Percentiles rank a stretch among this genome's conserved stretches.
These are phyloP conservation scores for Parotia lawesii DNA, from an alignment of 2,113 vertebrate species.

Conservation along the genomic window DNA sequence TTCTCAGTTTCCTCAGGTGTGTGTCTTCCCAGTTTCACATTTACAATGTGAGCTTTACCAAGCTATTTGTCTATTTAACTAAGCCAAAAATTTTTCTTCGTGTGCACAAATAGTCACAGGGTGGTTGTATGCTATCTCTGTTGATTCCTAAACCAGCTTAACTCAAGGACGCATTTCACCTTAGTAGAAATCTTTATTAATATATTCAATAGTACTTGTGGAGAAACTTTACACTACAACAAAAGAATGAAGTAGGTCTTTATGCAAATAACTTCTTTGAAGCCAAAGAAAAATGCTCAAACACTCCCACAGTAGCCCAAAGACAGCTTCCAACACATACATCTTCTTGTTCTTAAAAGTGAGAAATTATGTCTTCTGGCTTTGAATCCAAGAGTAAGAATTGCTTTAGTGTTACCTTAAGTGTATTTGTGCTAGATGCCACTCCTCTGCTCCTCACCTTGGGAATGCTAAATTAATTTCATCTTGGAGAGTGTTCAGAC, in stretches of 20 bases:
- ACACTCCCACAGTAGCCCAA: not conserved
- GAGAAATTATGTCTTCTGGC: not conserved
- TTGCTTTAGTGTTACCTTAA: slow-evolving; percentile 51
- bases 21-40: not conserved
- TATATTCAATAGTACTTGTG: not conserved
- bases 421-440: slow-evolving; percentile 18
- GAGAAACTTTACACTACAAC: not conserved
- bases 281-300: not conserved
- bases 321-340: not conserved
- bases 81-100: not conserved
- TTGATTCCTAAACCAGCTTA: not conserved
- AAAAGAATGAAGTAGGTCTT: not conserved
- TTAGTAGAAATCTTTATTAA: not conserved
- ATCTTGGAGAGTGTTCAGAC: slow-evolving; percentile 53
- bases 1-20: not conserved
- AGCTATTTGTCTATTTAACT: not conserved
- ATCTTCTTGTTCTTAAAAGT: not conserved
- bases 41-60: not conserved
- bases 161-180: not conserved
- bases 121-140: not conserved
- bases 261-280: not conserved
- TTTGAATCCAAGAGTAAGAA: not conserved
- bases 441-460: slow-evolving; percentile 58
- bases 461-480: slow-evolving; percentile 62
- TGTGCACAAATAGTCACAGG: not conserved